Evolutionary conservation across 35 echinoderm and acorn worm species (phyloP).

Genomic region (Acanthaster planci): DNA sequence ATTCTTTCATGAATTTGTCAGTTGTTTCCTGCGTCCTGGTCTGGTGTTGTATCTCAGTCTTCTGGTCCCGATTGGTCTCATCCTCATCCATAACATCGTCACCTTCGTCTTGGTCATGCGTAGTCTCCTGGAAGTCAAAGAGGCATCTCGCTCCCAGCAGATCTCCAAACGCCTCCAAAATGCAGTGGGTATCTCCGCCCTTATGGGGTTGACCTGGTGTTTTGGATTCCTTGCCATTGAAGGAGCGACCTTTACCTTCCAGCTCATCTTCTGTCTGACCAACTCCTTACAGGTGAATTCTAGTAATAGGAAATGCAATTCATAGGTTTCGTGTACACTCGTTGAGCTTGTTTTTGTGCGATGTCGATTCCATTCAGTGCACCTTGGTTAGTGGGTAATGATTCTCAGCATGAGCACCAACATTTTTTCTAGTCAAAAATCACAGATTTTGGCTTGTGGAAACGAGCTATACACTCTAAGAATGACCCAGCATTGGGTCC

Average conservation of each 20-base stretch:
- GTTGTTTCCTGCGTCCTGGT: conserved; percentile 67
- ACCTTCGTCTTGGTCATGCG: conserved; percentile 70
- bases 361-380: background rate
- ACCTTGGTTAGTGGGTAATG: background rate
- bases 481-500: background rate
- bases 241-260: conserved; percentile 36
- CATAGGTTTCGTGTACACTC: background rate
- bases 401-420: background rate
- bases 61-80: conserved; percentile 61
- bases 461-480: background rate
- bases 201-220: conserved; percentile 77
- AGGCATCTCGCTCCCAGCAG: conserved; percentile 23
- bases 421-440: background rate
- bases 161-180: conserved; percentile 45
- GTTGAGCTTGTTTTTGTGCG: background rate
- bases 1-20: conserved; percentile 10
- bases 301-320: background rate
- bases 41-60: conserved; percentile 51
- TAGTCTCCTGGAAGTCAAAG: conserved; percentile 58
- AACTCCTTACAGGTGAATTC: conserved; percentile 58
- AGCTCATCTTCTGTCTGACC: conserved; percentile 57
- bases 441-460: background rate
- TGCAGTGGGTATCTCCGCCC: conserved; percentile 56
- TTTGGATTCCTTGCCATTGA: conserved; percentile 76
- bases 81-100: conserved; percentile 67